Evolutionary conservation across 2,888 invertebrate species (phyloP).

Genomic region (Pardosa pseudoannulata): DNA sequence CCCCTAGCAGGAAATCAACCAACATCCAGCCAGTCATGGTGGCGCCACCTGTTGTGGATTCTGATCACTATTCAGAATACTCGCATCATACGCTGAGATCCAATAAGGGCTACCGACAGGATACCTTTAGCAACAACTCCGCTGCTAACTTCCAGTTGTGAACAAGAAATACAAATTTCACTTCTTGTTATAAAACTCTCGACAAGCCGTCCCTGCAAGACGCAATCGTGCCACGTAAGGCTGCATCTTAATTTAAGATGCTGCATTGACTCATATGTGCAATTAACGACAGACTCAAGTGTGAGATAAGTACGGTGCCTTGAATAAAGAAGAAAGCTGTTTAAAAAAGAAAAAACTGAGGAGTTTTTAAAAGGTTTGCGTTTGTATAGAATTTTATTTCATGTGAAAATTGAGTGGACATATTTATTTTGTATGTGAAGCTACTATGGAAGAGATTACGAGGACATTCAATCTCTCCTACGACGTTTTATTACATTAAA

Average conservation of each 20-base stretch:
- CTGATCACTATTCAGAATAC: slow-evolving; percentile 72
- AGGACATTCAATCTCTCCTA: too few species aligned
- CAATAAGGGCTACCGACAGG: slow-evolving; percentile 40
- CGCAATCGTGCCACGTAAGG: slow-evolving; percentile 34
- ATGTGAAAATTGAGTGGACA: neutral
- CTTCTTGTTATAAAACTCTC: neutral
- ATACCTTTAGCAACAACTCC: slow-evolving; percentile 62
- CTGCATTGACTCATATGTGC: slow-evolving; percentile 35
- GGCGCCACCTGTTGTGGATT: slow-evolving; percentile 62
- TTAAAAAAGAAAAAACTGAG: too few species aligned
- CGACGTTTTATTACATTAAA: too few species aligned
- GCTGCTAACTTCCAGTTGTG: slow-evolving; percentile 65
- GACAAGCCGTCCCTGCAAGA: slow-evolving; percentile 1
- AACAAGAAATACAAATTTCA: neutral
- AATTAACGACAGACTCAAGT: slow-evolving; percentile 28
- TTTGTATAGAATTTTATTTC: neutral
- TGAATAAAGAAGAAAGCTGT: too few species aligned
- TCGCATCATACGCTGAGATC: slow-evolving; percentile 72
- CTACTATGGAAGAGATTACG: neutral
- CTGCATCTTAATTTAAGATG: slow-evolving; percentile 22
- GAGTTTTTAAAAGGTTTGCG: neutral
- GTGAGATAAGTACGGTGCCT: neutral
- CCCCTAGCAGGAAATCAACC: slow-evolving; percentile 60
- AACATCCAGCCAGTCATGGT: slow-evolving; percentile 70
- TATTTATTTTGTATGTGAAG: neutral